Percentiles rank a stretch among this genome's conserved stretches.
Conservation (phyloP, 2,797 vertebrate species). For the Sternotherus odoratus region DNA sequence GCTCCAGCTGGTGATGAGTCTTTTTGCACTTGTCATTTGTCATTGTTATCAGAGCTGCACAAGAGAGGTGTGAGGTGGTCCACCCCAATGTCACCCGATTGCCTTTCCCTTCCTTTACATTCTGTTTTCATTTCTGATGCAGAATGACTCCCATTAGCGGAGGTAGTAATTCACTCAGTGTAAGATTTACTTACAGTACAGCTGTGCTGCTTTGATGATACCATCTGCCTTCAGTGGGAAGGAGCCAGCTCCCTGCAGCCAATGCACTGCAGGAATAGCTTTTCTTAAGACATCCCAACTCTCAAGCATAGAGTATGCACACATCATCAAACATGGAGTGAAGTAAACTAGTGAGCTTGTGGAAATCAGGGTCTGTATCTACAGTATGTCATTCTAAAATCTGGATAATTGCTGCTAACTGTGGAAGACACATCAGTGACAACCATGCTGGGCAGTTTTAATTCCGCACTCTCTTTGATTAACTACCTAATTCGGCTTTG, state of each 20-base stretch:
- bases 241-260: conserved; percentile 32
- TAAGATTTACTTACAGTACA: conserved; percentile 61
- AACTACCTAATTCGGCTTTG: conserved; percentile 29
- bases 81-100: background rate
- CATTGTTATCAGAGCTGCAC: background rate
- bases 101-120: background rate
- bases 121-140: background rate
- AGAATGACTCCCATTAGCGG: conserved; percentile 11
- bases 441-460: conserved; percentile 38
- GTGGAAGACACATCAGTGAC: conserved; percentile 21
- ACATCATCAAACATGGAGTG: background rate
- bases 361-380: background rate
- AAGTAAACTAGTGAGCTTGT: background rate
- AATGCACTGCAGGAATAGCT: background rate
- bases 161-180: conserved; percentile 36
- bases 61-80: background rate
- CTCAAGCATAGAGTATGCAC: rapidly evolving
- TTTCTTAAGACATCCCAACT: conserved; percentile 7
- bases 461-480: conserved; percentile 39
- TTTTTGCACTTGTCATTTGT: background rate
- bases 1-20: background rate
- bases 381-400: background rate
- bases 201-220: conserved; percentile 63
- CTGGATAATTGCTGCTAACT: conserved; percentile 8
- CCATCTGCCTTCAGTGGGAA: conserved; percentile 58